phyloP scores from a whole-genome alignment of 2,113 vertebrate species.

The Coreoperca whiteheadi region DNA sequence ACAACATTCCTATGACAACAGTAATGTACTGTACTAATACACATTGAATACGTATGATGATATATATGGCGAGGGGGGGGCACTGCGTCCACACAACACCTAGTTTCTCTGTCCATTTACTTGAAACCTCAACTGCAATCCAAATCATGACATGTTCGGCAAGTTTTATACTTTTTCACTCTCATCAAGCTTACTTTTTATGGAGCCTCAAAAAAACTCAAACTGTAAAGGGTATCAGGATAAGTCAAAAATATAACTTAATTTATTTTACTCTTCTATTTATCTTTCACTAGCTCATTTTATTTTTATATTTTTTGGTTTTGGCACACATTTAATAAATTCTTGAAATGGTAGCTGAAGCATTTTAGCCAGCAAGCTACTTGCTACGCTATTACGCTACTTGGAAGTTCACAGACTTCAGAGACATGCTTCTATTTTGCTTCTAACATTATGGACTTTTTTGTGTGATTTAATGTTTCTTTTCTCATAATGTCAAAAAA shows the following conservation, averaged over 20 bases:
- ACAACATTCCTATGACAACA: slow-evolving; percentile 93
- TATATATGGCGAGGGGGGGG: slow-evolving; percentile 65
- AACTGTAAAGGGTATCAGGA: not conserved
- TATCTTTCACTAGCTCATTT: not conserved
- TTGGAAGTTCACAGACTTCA: not conserved
- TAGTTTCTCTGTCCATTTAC: slow-evolving; percentile 41
- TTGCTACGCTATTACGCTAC: not conserved
- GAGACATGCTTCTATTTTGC: not conserved
- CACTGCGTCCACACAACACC: slow-evolving; percentile 49
- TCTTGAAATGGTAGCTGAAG: not conserved
- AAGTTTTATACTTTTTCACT: slow-evolving; percentile 27
- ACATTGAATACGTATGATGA: slow-evolving; percentile 86
- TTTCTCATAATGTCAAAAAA: not conserved
- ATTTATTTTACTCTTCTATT: not conserved
- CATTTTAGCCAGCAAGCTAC: not conserved
- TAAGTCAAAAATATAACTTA: not conserved
- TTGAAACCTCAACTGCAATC: slow-evolving; percentile 23
- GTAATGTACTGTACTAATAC: slow-evolving; percentile 99
- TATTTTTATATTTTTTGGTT: not conserved
- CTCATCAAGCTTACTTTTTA: slow-evolving; percentile 19
- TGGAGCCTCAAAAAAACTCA: not conserved
- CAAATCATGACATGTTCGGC: slow-evolving; percentile 29
- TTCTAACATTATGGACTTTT: not conserved
- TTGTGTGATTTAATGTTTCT: not conserved
- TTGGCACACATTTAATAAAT: not conserved